phyloP scores from a whole-genome alignment of 2,113 vertebrate species.

The Morone saxatilis region DNA sequence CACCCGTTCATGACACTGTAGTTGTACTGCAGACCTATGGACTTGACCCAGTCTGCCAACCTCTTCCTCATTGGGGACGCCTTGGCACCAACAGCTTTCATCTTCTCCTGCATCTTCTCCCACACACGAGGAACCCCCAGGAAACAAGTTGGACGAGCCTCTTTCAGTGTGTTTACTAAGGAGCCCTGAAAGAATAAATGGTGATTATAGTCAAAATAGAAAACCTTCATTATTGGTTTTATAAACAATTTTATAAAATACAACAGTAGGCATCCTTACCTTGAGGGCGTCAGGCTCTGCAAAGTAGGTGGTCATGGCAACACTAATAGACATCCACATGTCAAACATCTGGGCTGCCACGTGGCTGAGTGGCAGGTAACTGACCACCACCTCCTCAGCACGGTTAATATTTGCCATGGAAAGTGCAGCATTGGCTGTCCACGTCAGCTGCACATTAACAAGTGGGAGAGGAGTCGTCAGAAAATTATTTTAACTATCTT shows the following conservation, averaged over 20 bases:
- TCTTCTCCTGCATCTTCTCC: conserved; percentile 88
- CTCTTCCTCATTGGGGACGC: conserved; percentile 73
- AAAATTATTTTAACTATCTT: background rate
- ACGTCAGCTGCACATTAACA: conserved; percentile 78
- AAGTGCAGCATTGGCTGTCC: conserved; percentile 70
- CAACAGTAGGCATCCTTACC: conserved; percentile 64
- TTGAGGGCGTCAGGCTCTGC: conserved; percentile 86
- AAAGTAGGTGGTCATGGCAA: conserved; percentile 78
- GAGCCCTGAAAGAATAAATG: conserved; percentile 75
- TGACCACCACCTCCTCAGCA: conserved; percentile 66
- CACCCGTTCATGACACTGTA: conserved; percentile 84
- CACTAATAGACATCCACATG: conserved; percentile 80
- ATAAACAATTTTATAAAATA: background rate
- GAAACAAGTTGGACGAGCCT: conserved; percentile 78
- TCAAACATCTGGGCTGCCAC: conserved; percentile 86
- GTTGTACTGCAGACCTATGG: conserved; percentile 82
- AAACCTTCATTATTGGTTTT: background rate
- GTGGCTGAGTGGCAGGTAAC: conserved; percentile 86
- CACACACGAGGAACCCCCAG: conserved; percentile 86
- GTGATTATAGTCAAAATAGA: background rate
- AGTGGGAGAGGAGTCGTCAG: background rate
- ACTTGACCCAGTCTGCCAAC: conserved; percentile 82
- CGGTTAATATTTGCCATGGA: background rate
- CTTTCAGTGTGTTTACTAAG: conserved; percentile 76
- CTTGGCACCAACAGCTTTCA: conserved; percentile 72